Evolutionary conservation across 2,888 invertebrate species (phyloP), one percentile per base, ranked within the genome.

Genomic region (Nomada goodeniana): DNA sequence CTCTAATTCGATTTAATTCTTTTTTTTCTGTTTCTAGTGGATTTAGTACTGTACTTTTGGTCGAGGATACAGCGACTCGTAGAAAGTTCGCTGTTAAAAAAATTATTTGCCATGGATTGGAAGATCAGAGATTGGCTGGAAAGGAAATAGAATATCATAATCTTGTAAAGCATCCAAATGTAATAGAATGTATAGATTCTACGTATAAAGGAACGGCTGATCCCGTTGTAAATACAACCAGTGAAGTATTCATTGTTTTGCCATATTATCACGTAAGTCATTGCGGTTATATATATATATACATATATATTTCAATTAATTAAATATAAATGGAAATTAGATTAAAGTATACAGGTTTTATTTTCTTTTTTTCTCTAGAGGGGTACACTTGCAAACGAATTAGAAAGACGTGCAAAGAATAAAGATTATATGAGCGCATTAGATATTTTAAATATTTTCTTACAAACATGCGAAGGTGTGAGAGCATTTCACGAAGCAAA

Each of bases 41-140:
- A 13, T 98, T 98, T 92, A 97, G 97, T 91, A 95, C 96, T 65
- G 97, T 98, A 69, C 96, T 96, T 90, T 94, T 98, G 86, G 96
- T 96, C 0, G 97, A 97, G 93, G 96, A 97, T 91, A 91, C 94
- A 1, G 87, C 95, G 50, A 96, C 96, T 5, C 96, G 95, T 88
- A 96, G 96, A 85, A 94, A 95, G 84, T 97, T 95, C 94, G 98
- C 97, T 9, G 94, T 98, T 61, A 98, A 98, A 94, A 95, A 97
- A 89, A 97, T 98, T 77, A 95, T 95, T n/a, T 97, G 97, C 90
- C 97, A 98, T 93, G 96, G 96, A 81, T 94, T 95, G 77, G 96
- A 96, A 85, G 98, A 98, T 92, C 97, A 97, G 91, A 95, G 95
- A 91, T 92, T 95, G 82, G 97, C 97, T 0, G 91, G 96, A 90